A percentile compares a stretch with the other conserved stretches of the same genome.
These are phyloP conservation scores for Gymnopithys bicolor DNA, from an alignment of 2,797 vertebrate genomes.

Conservation along the genomic window DNA sequence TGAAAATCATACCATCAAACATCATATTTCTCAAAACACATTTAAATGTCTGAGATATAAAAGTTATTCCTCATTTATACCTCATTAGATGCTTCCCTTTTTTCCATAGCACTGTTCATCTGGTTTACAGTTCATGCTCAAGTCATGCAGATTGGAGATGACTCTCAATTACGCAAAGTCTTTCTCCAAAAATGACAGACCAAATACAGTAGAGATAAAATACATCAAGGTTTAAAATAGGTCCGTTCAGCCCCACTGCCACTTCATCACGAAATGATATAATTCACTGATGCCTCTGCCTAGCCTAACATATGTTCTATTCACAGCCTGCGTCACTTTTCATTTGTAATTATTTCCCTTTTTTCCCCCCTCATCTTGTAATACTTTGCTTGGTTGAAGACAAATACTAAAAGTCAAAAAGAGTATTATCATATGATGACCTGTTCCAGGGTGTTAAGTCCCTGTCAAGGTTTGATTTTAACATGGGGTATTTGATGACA, in stretches of 20 bases:
- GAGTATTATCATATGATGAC: conserved; percentile 84
- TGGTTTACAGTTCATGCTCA: conserved; percentile 77
- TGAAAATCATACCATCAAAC: conserved; percentile 54
- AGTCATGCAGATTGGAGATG: conserved; percentile 89
- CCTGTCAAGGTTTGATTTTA: conserved; percentile 85
- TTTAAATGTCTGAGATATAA: conserved; percentile 62
- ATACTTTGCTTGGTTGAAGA: conserved; percentile 86
- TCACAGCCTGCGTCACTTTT: conserved; percentile 91
- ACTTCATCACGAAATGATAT: conserved; percentile 85
- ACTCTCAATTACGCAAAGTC: conserved; percentile 92
- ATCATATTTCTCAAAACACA: neutral
- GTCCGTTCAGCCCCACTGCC: conserved; percentile 90
- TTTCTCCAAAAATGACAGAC: conserved; percentile 89
- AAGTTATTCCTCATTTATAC: conserved; percentile 77
- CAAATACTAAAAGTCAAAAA: conserved; percentile 84
- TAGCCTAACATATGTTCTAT: conserved; percentile 93
- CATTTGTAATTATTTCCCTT: conserved; percentile 87
- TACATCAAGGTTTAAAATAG: conserved; percentile 95
- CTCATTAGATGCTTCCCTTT: conserved; percentile 77
- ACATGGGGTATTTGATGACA: conserved; percentile 81
- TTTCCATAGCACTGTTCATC: conserved; percentile 69
- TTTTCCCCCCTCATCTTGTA: conserved; percentile 74
- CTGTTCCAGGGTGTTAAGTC: conserved; percentile 87
- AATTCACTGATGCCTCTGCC: conserved; percentile 86
- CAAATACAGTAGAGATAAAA: conserved; percentile 92